Conservation (phyloP, 2,797 vertebrate genomes). For the Spinus pinus region DNA sequence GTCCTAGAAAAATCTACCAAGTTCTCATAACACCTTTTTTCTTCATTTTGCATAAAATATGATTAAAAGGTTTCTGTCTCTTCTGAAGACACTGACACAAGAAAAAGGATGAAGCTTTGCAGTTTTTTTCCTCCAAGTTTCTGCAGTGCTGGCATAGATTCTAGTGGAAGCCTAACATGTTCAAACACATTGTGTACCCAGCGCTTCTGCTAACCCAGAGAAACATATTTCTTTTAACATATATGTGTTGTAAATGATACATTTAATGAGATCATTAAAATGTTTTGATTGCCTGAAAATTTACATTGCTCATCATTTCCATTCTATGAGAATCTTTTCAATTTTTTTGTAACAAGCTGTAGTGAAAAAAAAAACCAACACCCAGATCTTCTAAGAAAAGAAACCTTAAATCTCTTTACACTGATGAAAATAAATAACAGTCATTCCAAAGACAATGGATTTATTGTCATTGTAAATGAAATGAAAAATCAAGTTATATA, state of each 20-base stretch:
- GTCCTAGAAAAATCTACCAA: background rate
- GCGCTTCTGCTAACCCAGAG: background rate
- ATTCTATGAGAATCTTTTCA: background rate
- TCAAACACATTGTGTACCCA: conserved; percentile 16
- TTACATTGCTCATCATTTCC: conserved; percentile 21
- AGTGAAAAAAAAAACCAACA: background rate
- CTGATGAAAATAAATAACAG: background rate
- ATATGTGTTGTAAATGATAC: background rate
- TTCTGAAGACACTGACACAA: background rate
- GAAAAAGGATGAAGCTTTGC: background rate
- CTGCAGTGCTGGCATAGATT: conserved; percentile 25
- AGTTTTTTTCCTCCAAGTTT: background rate
- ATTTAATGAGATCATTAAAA: conserved; percentile 24
- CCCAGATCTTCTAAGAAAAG: background rate
- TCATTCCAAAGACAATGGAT: background rate
- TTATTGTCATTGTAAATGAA: background rate
- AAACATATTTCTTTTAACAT: conserved; percentile 17
- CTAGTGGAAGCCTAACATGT: background rate
- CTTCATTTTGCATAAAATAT: background rate
- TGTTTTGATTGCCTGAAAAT: conserved; percentile 57
- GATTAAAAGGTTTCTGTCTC: background rate
- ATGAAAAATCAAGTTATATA: background rate
- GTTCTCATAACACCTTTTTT: background rate
- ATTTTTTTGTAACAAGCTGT: background rate
- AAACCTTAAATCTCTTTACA: background rate